Conservation (phyloP, 2,888 invertebrate species). For the Macrosoma leucophasiata region DNA sequence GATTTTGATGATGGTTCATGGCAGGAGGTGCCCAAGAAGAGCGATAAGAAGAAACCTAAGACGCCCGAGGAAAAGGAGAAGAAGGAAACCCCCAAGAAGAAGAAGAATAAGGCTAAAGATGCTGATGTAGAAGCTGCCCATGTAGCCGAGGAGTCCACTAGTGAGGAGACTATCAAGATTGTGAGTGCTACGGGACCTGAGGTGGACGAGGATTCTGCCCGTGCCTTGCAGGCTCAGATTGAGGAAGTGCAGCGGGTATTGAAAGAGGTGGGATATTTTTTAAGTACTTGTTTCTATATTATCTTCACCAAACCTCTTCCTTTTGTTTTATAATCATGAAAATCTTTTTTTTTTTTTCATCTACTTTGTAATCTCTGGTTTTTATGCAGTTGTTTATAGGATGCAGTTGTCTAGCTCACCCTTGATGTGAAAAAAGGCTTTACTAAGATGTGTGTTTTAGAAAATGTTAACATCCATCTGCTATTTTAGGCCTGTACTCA, state of each 20-base stretch:
- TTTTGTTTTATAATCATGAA: no score
- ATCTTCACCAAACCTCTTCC: no score
- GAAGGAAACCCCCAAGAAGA: constrained; percentile 50
- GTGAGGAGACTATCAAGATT: constrained; percentile 62
- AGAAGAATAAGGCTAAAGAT: constrained; percentile 63
- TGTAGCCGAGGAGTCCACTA: constrained; percentile 38
- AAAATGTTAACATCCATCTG: no score
- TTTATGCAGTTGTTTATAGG: no score
- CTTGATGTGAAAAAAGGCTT: no score
- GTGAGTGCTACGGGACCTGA: constrained; percentile 58
- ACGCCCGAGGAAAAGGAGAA: constrained; percentile 73
- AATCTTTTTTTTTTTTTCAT: constrained; percentile 12
- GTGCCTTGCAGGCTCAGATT: constrained; percentile 63
- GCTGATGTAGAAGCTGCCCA: constrained; percentile 54
- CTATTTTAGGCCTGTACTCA: no score
- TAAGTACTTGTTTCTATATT: no score
- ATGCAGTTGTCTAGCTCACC: no score
- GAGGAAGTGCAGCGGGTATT: constrained; percentile 65
- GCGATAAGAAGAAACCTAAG: constrained; percentile 83
- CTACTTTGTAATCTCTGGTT: constrained; percentile 10
- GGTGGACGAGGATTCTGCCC: constrained; percentile 57
- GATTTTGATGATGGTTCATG: constrained; percentile 85
- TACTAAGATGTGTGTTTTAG: no score
- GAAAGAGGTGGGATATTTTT: constrained; percentile 49
- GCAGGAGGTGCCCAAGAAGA: constrained; percentile 82